Percentiles rank a stretch among this genome's conserved stretches.
Evolutionary conservation across 2,797 vertebrate genomes (phyloP).

Genomic region (Channa striata): DNA sequence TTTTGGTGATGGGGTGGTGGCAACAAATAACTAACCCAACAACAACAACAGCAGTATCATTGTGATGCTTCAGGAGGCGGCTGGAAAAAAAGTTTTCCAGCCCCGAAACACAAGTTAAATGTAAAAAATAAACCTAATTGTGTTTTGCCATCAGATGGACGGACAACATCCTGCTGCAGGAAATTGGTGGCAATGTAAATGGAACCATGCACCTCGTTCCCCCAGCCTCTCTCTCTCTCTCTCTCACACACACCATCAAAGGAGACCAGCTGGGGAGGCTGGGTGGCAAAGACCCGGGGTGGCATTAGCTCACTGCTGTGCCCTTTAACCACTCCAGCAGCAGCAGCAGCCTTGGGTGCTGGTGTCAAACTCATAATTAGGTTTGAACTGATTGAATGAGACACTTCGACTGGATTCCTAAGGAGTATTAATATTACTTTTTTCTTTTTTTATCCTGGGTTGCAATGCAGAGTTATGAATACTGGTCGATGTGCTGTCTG

Average conservation of each 20-base stretch:
- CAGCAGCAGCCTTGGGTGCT: background rate
- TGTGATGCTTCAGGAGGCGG: constrained; percentile 18
- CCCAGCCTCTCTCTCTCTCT: background rate
- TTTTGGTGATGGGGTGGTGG: constrained; percentile 6
- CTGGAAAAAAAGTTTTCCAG: constrained; percentile 23
- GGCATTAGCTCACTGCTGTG: constrained; percentile 25
- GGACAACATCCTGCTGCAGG: constrained; percentile 63
- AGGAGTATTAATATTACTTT: too few species aligned
- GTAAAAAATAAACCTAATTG: constrained; percentile 62
- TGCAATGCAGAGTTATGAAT: too few species aligned
- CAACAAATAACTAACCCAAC: too few species aligned
- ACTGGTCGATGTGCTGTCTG: too few species aligned
- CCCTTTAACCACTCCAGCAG: constrained; percentile 5
- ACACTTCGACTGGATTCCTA: too few species aligned
- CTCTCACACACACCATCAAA: constrained; percentile 8
- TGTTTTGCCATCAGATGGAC: constrained; percentile 58
- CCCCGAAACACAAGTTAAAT: constrained; percentile 40
- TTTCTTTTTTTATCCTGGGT: too few species aligned
- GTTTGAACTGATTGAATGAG: too few species aligned
- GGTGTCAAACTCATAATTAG: background rate
- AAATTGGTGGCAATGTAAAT: constrained; percentile 47
- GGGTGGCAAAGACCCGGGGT: constrained; percentile 9
- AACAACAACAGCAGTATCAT: background rate
- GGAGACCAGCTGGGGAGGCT: constrained; percentile 15
- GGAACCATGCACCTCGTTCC: constrained; percentile 1